Percentiles rank a stretch among this genome's conserved stretches.
phyloP scores from a whole-genome alignment of 2,888 invertebrate species.

The Drosophila sordidula region DNA sequence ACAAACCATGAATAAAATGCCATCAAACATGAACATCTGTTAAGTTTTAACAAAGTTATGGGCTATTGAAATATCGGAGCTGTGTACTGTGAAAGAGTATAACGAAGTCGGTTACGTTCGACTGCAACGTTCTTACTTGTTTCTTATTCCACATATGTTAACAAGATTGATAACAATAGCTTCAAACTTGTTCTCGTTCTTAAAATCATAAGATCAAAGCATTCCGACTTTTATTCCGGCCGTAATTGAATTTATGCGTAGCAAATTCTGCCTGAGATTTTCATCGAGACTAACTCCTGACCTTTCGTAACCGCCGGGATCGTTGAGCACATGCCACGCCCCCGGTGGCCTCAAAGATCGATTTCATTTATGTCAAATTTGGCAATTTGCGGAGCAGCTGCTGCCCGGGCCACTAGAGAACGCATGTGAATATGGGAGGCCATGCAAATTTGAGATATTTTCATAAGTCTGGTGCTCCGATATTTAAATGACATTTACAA shows the following conservation, averaged over 20 bases:
- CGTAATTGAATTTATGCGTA: not conserved
- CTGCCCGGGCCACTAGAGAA: constrained; percentile 46
- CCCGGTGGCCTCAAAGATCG: constrained; percentile 67
- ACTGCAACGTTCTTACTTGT: no score
- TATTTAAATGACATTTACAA: constrained; percentile 54
- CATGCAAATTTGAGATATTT: constrained; percentile 66
- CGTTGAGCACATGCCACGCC: constrained; percentile 60
- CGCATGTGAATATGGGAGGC: constrained; percentile 48
- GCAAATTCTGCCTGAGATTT: not conserved
- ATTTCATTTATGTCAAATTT: constrained; percentile 64
- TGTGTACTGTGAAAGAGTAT: no score
- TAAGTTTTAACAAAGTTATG: no score
- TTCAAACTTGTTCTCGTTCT: no score
- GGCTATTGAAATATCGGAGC: no score
- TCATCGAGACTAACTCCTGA: constrained; percentile 13
- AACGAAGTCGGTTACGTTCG: no score
- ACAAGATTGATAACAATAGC: no score
- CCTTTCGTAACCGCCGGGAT: constrained; percentile 28
- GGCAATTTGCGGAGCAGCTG: constrained; percentile 49
- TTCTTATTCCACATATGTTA: no score
- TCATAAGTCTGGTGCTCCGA: constrained; percentile 33
- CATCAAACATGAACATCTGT: no score
- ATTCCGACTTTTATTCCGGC: no score
- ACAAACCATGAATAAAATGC: no score
- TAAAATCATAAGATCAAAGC: no score